These are phyloP conservation scores for Eurosta solidaginis DNA, from an alignment of 1,140 invertebrate genomes.

Conservation along the genomic window DNA sequence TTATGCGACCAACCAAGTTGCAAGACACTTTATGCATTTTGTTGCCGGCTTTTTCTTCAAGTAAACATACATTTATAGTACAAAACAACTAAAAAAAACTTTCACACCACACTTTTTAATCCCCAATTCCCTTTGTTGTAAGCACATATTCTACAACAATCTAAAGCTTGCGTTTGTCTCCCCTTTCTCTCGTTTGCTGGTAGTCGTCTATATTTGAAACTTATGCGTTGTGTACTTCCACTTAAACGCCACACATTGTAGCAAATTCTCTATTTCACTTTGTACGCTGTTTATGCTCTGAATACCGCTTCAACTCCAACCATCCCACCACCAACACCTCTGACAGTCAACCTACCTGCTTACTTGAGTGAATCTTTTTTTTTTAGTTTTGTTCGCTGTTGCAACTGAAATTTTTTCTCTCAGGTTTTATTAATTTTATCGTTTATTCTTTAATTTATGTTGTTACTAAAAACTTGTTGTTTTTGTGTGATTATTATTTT, in stretches of 20 bases:
- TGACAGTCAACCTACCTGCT: background rate
- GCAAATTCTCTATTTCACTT: background rate
- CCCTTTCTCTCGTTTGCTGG: background rate
- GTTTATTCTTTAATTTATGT: conserved; percentile 24
- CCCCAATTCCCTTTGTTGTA: background rate
- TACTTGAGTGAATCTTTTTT: too few relatives aligned
- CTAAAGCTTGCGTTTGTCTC: too few relatives aligned
- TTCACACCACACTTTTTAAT: background rate
- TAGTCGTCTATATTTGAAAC: background rate
- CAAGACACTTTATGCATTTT: too few relatives aligned
- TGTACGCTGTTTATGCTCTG: too few relatives aligned
- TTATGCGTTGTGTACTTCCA: background rate
- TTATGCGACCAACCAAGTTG: background rate
- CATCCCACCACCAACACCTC: background rate
- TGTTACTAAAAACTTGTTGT: background rate
- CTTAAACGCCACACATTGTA: background rate
- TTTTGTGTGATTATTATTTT: background rate
- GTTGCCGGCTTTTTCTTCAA: background rate
- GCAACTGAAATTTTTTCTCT: conserved; percentile 12
- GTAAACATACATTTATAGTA: too few relatives aligned
- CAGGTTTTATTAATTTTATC: conserved; percentile 22
- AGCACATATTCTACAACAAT: background rate
- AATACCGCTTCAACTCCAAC: too few relatives aligned
- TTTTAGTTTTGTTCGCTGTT: background rate
- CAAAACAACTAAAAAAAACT: background rate